Evolutionary conservation across 2,113 vertebrate species (phyloP), one percentile per base, ranked within the genome.

Genomic region (Callithrix jacchus): DNA sequence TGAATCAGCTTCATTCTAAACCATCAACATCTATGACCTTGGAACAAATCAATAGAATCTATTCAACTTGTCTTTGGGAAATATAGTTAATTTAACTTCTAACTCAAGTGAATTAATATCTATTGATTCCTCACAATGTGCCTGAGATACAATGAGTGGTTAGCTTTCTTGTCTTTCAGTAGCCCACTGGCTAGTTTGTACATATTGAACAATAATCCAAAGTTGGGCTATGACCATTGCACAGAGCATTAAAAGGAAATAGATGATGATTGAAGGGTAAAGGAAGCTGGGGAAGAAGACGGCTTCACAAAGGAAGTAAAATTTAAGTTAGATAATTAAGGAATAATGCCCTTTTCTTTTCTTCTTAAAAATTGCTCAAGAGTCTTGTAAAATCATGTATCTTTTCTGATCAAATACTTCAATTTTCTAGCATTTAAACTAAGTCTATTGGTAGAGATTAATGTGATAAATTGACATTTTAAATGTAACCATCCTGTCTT

Each of bases 1-100:
- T 95, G 82, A 95, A 77, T 94, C 94, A 95, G 93, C 88, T 96
- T 96, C 45, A 87, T 95, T 95, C 88, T 79, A 92, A 93, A 85
- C 58, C 64, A 77, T 88, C 85, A 95, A 64, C 47, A 40, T 95
- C 71, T 68, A 30, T 88, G 88, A 95, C 95, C 91, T 97, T 91
- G 88, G 87, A 82, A 77, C 42, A 94, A 95, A 96, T 94, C 88
- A n/a, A 96, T 95, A 87, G 45, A 85, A 17, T 64, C 66, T 95
- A 25, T 49, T 94, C 42, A 52, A 77, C n/a, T 92, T 90, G n/a
- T 96, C 81, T 96, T 90, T 89, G 66, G 82, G 45, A 96, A 84
- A 68, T 64, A 40, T 42, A 68, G 32, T 92, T 94, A 82, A 96
- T 92, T 95, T 86, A 91, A 42, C 61, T 88, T 86, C 77, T 96